A percentile compares a stretch with the other conserved stretches of the same genome.
These are phyloP conservation scores for Chouioia cunea DNA, from an alignment of 2,888 invertebrate species.

Conservation along the genomic window DNA sequence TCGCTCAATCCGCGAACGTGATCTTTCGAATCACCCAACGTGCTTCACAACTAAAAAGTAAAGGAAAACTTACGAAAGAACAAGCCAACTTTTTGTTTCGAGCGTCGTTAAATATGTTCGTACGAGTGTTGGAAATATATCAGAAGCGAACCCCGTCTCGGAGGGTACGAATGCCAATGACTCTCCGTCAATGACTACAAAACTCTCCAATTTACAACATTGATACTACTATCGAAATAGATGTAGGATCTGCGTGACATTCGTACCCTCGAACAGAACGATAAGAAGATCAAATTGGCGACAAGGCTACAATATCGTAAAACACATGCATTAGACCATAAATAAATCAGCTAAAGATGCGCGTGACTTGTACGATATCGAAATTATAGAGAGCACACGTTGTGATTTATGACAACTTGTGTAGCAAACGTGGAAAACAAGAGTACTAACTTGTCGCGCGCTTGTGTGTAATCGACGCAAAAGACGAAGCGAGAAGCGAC, in stretches of 20 bases:
- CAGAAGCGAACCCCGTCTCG: constrained; percentile 1
- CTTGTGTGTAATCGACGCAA: background rate
- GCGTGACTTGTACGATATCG: constrained; percentile 18
- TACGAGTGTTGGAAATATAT: background rate
- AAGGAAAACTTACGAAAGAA: background rate
- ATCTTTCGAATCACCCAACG: constrained; percentile 16
- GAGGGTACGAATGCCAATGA: constrained; percentile 25
- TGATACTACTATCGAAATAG: background rate
- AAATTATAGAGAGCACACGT: constrained; percentile 23
- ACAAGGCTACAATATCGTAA: constrained; percentile 6
- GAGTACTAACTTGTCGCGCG: background rate
- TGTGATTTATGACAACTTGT: constrained; percentile 25
- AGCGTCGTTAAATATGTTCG: background rate
- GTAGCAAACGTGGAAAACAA: constrained; percentile 26
- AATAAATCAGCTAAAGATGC: background rate
- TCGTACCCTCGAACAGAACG: constrained; percentile 12
- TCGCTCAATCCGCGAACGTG: background rate
- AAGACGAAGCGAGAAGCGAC: no score
- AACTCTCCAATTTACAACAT: background rate
- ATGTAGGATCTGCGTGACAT: constrained; percentile 5
- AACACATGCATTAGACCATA: constrained; percentile 2
- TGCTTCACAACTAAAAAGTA: constrained; percentile 4
- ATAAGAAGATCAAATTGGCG: no score
- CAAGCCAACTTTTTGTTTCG: no score
- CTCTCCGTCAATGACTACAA: background rate